Evolutionary conservation across 2,113 vertebrate species (phyloP).

Genomic region (Leiothrix lutea): DNA sequence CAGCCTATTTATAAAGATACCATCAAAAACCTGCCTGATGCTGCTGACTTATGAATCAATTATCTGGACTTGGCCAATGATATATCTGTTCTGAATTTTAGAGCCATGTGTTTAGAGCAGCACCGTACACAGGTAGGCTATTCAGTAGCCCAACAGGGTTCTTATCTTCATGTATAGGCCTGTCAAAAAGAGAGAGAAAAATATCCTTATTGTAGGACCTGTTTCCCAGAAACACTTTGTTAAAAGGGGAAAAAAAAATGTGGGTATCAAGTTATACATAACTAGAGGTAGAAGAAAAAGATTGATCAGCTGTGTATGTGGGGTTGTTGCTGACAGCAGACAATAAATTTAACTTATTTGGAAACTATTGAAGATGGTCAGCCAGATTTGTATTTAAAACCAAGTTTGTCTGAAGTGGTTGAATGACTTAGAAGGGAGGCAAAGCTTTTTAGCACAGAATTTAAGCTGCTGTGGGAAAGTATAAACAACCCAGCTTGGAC

Average conservation of each 20-base stretch:
- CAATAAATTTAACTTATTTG: not conserved
- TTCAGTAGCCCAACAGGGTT: conserved; percentile 67
- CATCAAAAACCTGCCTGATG: conserved; percentile 78
- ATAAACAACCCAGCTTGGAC: not conserved
- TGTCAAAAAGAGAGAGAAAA: conserved; percentile 58
- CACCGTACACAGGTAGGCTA: conserved; percentile 61
- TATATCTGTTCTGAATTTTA: conserved; percentile 73
- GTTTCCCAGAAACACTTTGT: conserved; percentile 20
- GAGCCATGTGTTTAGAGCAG: conserved; percentile 72
- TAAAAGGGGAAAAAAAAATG: not conserved
- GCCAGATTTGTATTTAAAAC: not conserved
- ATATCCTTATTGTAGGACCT: conserved; percentile 8
- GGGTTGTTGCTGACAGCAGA: not conserved
- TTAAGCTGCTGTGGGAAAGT: not conserved
- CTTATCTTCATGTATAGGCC: conserved; percentile 65
- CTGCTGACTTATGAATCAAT: conserved; percentile 80
- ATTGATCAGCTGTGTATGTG: not conserved
- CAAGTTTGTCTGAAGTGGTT: not conserved
- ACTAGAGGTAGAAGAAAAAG: not conserved
- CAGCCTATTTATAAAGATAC: conserved; percentile 79
- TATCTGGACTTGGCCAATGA: conserved; percentile 73
- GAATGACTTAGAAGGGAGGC: not conserved
- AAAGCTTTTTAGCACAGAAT: not conserved
- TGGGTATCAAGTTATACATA: not conserved
- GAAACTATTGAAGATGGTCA: not conserved